These are phyloP conservation scores for Diplodus sargus DNA, from an alignment of 2,797 vertebrate species.

Conservation along the genomic window DNA sequence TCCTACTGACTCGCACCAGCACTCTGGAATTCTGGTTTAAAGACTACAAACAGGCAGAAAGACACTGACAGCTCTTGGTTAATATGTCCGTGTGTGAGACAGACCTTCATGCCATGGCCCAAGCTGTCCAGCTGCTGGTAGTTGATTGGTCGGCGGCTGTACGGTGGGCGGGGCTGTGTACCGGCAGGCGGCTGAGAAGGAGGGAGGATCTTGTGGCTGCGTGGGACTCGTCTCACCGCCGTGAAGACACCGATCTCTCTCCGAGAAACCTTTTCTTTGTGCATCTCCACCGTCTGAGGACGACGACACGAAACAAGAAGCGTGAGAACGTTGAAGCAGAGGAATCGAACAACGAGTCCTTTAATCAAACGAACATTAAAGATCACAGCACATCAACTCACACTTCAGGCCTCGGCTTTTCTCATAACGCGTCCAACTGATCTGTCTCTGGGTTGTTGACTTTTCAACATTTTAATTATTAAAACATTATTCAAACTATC, in stretches of 20 bases:
- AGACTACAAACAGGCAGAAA: no score
- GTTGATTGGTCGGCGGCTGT: slow-evolving; percentile 88
- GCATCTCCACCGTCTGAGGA: slow-evolving; percentile 89
- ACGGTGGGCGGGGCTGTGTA: slow-evolving; percentile 77
- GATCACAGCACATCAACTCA: no score
- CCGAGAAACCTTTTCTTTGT: slow-evolving; percentile 91
- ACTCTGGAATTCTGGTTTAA: no score
- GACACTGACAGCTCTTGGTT: no score
- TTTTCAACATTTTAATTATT: neutral
- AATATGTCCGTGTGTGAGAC: neutral
- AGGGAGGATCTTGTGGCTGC: slow-evolving; percentile 83
- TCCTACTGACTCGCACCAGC: neutral
- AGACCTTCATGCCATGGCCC: slow-evolving; percentile 92
- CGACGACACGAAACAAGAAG: neutral
- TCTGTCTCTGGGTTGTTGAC: no score
- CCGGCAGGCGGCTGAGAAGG: slow-evolving; percentile 39
- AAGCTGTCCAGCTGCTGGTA: slow-evolving; percentile 87
- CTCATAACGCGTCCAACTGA: no score
- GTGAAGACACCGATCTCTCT: slow-evolving; percentile 88
- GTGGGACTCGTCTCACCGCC: slow-evolving; percentile 68
- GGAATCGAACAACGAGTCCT: no score
- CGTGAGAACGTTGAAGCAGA: neutral
- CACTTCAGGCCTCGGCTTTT: no score
- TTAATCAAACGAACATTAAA: no score
- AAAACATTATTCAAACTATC: neutral